Conservation (phyloP, 2,113 vertebrate genomes). For the Colossoma macropomum region DNA sequence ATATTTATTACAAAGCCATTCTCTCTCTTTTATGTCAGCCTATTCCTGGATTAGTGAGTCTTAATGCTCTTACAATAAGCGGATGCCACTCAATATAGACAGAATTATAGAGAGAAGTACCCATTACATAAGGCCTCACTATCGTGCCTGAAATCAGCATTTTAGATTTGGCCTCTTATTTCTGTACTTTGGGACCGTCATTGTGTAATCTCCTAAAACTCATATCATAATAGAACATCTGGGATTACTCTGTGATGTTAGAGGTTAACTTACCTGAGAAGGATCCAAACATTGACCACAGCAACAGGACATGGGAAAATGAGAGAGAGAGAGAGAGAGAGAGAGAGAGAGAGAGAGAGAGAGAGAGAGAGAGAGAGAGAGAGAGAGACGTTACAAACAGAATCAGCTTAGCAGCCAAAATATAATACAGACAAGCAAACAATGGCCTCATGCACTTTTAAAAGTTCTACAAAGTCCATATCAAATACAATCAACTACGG, state of each 20-base stretch:
- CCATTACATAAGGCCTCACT: background rate
- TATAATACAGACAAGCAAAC: background rate
- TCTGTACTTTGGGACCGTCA: slow-evolving; percentile 3
- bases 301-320: background rate
- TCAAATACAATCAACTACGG: background rate
- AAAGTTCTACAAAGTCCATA: background rate
- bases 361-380: background rate
- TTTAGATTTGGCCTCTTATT: background rate
- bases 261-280: slow-evolving; percentile 50
- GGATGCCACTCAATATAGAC: slow-evolving; percentile 19
- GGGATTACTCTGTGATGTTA: background rate
- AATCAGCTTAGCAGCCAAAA: background rate
- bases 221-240: background rate
- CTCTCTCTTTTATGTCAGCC: background rate
- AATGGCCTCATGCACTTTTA: background rate
- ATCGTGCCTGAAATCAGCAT: background rate
- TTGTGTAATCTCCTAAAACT: background rate
- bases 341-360: slow-evolving; percentile 6
- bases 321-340: slow-evolving; percentile 6
- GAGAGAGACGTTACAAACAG: too few relatives aligned
- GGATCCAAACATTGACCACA: background rate
- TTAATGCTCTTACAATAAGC: slow-evolving; percentile 20
- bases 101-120: slow-evolving; percentile 2
- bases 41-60: slow-evolving; percentile 1
- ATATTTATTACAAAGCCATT: slow-evolving; percentile 8